Base-by-base conservation (phyloP, 92 coral and sea anemone genomes). In the Nematostella vectensis region DNA sequence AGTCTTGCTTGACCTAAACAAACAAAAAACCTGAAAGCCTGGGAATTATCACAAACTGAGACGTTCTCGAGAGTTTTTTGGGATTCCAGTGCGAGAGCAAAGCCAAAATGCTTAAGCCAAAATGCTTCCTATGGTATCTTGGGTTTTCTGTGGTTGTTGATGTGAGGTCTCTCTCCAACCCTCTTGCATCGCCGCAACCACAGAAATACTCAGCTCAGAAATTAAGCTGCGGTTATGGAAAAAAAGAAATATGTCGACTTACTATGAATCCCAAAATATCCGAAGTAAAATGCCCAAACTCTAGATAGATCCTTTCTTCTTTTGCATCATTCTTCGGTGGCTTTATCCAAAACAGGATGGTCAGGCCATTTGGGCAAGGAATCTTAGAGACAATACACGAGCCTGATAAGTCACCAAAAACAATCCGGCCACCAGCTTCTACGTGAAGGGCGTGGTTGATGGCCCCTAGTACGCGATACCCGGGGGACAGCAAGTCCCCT, bases 341-440 rank as follows among this genome's bases (percentile, higher is more conserved):
- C 48, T 64, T 50, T 15, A 64, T 22, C 70, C 70, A 64, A 64
- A 64, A 52, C 38, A 42, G 33, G 12, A 64, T 17, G 3, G 70
- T 52, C 29, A 64, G 53, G 15, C 70, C 70, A 37, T 16, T 23
- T 12, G 49, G 6, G 29, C 70, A 64, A 1, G 60, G 27, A 11
- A 51, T 48, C 12, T 50, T 50, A 20, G 22, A 1, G 4, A 64
- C 25, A 6, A 52, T 38, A 11, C 70, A 64, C 0, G 70, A 64
- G 0, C 12, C 22, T 11, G 27, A 23, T 42, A 64, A 3, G 58
- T 64, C 52, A 28, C 49, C 70, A 0, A 64, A 44, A 17, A 39
- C 38, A 18, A 64, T 64, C 53, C 27, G 70, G 42, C 51, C 70
- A 27, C 1, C 20, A 0, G 52, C 70, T 16, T 64, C 54, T 3